These are phyloP conservation scores for Halcyon leucocephala DNA, from an alignment of 2,797 vertebrate species.

Conservation along the genomic window DNA sequence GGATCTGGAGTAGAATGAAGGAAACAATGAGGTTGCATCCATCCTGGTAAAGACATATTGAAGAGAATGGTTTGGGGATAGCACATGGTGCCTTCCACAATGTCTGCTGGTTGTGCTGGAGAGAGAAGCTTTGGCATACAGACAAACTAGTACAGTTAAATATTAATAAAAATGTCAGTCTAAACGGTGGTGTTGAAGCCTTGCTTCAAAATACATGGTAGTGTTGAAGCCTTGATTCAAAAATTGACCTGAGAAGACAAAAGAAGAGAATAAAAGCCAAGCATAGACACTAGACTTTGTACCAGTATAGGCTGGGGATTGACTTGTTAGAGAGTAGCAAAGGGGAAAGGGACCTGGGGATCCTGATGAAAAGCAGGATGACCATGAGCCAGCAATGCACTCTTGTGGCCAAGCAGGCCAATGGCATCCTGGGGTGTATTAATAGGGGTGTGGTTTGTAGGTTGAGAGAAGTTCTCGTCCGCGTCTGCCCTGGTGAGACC, in stretches of 20 bases:
- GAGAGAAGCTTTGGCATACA: not conserved
- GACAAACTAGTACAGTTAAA: not conserved
- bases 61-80: not conserved
- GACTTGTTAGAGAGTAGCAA: no score
- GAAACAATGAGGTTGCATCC: not conserved
- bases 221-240: not conserved
- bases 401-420: no score
- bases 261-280: not conserved
- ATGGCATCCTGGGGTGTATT: no score
- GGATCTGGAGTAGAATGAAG: not conserved
- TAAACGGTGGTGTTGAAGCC: not conserved
- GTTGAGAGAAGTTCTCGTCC: no score
- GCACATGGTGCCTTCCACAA: not conserved
- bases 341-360: no score
- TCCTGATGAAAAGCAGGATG: no score
- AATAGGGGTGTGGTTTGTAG: no score
- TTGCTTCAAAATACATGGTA: not conserved
- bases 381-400: no score
- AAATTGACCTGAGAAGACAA: not conserved
- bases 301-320: no score
- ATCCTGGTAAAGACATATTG: not conserved
- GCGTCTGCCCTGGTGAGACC: no score
- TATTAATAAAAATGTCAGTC: not conserved
- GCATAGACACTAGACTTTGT: not conserved
- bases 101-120: accelerated